Conservation (phyloP, 2,113 vertebrate genomes). For the Chelonoidis abingdonii region DNA sequence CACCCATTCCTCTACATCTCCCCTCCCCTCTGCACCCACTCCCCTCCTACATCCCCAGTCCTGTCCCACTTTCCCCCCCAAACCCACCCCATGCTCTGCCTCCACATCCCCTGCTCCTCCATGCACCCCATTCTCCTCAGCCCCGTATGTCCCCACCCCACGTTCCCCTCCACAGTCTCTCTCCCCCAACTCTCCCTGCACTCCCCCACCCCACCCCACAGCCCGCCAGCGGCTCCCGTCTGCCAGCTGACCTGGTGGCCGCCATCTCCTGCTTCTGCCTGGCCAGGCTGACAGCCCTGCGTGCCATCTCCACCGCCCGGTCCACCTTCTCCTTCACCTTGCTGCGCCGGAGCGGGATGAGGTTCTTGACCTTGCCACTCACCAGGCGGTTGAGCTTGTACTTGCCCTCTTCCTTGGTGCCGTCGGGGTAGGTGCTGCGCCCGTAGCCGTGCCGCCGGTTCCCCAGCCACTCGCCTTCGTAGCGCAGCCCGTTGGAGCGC, state of each 20-base stretch:
- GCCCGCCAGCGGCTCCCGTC: background rate
- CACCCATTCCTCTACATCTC: background rate
- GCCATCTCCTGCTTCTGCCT: constrained; percentile 79
- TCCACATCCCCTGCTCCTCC: background rate
- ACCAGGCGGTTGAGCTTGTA: constrained; percentile 79
- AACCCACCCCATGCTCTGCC: background rate
- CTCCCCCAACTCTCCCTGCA: background rate
- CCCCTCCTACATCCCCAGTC: background rate
- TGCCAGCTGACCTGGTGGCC: constrained; percentile 73
- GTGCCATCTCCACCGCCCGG: constrained; percentile 77
- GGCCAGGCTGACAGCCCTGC: constrained; percentile 76
- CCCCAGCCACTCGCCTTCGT: constrained; percentile 81
- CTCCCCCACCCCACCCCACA: background rate
- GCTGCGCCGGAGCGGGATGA: constrained; percentile 76
- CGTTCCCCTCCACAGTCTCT: background rate
- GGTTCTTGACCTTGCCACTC: constrained; percentile 76
- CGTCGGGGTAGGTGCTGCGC: constrained; percentile 78
- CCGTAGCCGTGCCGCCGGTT: constrained; percentile 80
- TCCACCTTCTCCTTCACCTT: constrained; percentile 82
- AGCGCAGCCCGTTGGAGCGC: constrained; percentile 80
- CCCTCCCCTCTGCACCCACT: background rate
- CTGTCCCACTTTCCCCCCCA: background rate
- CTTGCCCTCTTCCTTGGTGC: constrained; percentile 79
- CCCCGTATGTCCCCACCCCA: too few relatives aligned
- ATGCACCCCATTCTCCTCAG: background rate